Percentiles rank a stretch among this genome's conserved stretches.
These are phyloP conservation scores for Anguilla marmorata DNA, from an alignment of 2,797 vertebrate genomes.

Conservation along the genomic window DNA sequence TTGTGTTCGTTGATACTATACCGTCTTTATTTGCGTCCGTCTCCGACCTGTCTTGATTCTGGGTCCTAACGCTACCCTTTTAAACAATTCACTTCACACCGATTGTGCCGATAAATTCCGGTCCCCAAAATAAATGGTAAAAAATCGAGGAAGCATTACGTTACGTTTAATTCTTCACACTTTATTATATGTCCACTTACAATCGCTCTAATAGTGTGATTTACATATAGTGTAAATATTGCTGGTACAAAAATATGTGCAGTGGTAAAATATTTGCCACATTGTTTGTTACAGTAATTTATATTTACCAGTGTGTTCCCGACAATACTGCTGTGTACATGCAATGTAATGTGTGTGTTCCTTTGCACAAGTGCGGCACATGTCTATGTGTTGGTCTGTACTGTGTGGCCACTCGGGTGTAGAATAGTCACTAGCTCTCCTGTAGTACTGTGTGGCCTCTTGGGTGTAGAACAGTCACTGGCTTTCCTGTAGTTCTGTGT, in stretches of 20 bases:
- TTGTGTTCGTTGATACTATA: constrained; percentile 8
- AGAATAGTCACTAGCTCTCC: neutral
- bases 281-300: neutral
- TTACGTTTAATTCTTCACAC: neutral
- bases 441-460: neutral
- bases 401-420: neutral
- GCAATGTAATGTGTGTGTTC: neutral
- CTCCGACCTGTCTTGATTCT: constrained; percentile 15
- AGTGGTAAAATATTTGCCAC: neutral
- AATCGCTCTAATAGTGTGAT: neutral
- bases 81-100: neutral
- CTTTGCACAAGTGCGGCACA: neutral
- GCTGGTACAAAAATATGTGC: neutral
- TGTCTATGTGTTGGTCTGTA: neutral
- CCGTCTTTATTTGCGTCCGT: neutral
- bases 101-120: neutral
- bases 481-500: neutral
- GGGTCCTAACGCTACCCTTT: constrained; percentile 36
- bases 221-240: neutral
- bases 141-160: neutral
- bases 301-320: neutral
- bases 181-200: neutral
- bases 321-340: neutral
- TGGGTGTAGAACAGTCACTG: neutral
- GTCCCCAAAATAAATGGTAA: neutral